Conservation (phyloP, 2,113 vertebrate species). For the Grantiella picta region DNA sequence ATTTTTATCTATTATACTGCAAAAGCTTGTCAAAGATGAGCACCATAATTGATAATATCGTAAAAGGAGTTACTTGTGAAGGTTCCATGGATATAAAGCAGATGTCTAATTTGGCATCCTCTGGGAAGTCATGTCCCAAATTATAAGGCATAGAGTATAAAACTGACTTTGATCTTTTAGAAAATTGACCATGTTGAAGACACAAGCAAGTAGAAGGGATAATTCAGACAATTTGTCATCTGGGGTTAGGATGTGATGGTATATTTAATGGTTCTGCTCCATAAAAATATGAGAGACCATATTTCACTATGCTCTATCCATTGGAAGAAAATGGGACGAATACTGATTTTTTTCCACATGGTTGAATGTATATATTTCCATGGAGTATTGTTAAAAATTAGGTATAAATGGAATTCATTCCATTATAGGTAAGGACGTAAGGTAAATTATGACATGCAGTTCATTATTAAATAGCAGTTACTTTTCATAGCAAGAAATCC, state of each 20-base stretch:
- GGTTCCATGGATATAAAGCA: neutral
- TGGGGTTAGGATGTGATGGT: neutral
- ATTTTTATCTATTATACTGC: neutral
- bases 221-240: slow-evolving; percentile 3
- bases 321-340: slow-evolving; percentile 10
- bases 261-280: slow-evolving; percentile 25
- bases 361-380: neutral
- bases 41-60: neutral
- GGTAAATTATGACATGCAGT: neutral
- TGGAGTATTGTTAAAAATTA: neutral
- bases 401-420: neutral
- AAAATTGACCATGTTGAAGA: slow-evolving; percentile 29
- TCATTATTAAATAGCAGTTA: neutral
- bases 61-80: slow-evolving; percentile 23
- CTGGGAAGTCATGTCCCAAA: neutral
- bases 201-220: neutral
- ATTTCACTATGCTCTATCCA: neutral
- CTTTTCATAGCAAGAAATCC: neutral
- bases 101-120: slow-evolving; percentile 34
- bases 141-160: neutral
- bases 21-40: neutral
- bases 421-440: neutral
- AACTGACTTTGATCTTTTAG: slow-evolving; percentile 40
- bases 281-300: neutral
- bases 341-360: neutral